Percentiles rank a stretch among this genome's conserved stretches.
Evolutionary conservation across 2,888 invertebrate species (phyloP).

Genomic region (Eristalinus aeneus): DNA sequence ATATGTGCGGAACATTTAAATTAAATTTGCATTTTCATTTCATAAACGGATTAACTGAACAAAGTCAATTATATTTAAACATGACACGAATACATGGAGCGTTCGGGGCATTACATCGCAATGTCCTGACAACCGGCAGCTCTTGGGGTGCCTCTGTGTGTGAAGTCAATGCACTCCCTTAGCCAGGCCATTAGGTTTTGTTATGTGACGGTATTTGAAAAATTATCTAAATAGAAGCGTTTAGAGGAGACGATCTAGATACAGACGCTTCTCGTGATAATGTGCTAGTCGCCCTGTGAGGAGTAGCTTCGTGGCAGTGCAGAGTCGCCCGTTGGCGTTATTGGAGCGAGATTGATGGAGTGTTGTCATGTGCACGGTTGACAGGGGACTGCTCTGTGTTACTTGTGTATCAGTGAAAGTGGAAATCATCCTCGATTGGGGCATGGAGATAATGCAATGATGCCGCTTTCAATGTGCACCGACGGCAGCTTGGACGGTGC

Average conservation of each 20-base stretch:
- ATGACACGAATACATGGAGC: slow-evolving; percentile 69
- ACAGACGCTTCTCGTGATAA: background rate
- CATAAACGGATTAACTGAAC: slow-evolving; percentile 73
- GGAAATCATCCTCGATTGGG: background rate
- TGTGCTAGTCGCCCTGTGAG: background rate
- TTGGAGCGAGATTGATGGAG: background rate
- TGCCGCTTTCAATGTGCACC: background rate
- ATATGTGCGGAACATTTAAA: slow-evolving; percentile 71
- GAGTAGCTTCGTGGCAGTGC: background rate
- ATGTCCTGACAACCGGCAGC: slow-evolving; percentile 6
- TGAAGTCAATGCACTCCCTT: slow-evolving; percentile 56
- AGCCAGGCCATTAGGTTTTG: slow-evolving; percentile 44
- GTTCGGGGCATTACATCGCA: slow-evolving; percentile 48
- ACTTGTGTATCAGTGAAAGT: background rate
- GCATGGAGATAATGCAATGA: background rate
- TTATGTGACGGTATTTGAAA: slow-evolving; percentile 23
- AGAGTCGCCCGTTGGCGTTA: background rate
- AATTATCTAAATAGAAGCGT: slow-evolving; percentile 11
- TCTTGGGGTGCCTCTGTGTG: background rate
- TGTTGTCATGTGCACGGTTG: background rate
- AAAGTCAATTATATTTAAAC: slow-evolving; percentile 73
- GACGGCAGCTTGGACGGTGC: background rate
- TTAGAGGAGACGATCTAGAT: background rate
- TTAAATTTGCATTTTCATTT: slow-evolving; percentile 74
- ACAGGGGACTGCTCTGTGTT: background rate